Evolutionary conservation across 2,113 vertebrate species (phyloP), one percentile per base, ranked within the genome.

Genomic region (Cephalopholis sonnerati): DNA sequence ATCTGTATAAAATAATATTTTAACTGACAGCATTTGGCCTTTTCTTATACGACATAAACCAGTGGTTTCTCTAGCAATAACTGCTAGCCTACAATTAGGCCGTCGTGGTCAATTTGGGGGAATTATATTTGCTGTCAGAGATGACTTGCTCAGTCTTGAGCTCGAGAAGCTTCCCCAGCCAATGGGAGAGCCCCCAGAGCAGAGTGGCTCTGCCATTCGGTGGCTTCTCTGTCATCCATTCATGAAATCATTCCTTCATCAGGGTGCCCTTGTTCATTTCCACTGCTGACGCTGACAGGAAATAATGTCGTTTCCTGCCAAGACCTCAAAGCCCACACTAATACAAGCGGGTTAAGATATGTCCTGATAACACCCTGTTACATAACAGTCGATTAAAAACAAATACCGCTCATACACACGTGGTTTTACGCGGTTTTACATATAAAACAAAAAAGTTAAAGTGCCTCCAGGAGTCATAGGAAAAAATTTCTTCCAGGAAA

Each of bases 291-390:
- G 55, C 77, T 32, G 65, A 85, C 86, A 92, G 94, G 93, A 94
- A 93, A 91, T 88, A 87, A 87, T 84, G 89, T 62, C 77, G 86
- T 91, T 93, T 93, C 89, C 90, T 92, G 92, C 84, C 82, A 74
- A 79, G 68, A 84, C 86, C 79, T 74, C 78, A 86, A 69, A 90
- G 81, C 68, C 79, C 74, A 78, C 53, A 87, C 39, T 54, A 62
- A 89, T 77, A 77, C 74, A 1, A 36, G 53, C 11, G 20, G 59
- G 83, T 79, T 81, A 70, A 78, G 72, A 90, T 88, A 59, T 17
- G 74, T 84, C 64, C 78, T 36, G 85, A 90, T 90, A 91, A 85
- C 75, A 67, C 48, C n/a, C 36, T 29, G 74, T 89, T 87, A 87
- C n/a, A 65, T 74, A 90, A 88, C 29, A 24, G 20, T 12, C 2